A percentile compares a stretch with the other conserved stretches of the same genome.
Evolutionary conservation across 2,888 invertebrate species (phyloP).

Genomic region (Plagiodera versicolora): DNA sequence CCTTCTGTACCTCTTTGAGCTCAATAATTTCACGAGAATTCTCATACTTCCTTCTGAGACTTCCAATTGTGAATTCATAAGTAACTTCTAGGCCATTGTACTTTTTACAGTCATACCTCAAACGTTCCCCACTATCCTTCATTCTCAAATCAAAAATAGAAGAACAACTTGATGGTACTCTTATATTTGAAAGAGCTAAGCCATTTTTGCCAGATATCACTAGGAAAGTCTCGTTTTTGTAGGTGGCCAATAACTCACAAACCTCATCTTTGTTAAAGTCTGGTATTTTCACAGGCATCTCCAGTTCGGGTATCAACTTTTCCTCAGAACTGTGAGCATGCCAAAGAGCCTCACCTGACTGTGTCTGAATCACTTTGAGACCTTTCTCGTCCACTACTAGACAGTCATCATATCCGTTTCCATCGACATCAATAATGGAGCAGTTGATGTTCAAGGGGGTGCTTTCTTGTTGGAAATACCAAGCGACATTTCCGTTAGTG

Average conservation of each 20-base stretch:
- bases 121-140: not conserved
- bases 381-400: conserved; percentile 74
- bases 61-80: conserved; percentile 33
- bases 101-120: conserved; percentile 26
- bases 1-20: conserved; percentile 30
- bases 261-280: conserved; percentile 74
- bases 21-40: conserved; percentile 25
- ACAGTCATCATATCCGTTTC: conserved; percentile 73
- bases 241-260: conserved; percentile 66
- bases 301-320: conserved; percentile 61
- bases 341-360: conserved; percentile 63
- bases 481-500: conserved; percentile 69
- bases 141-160: conserved; percentile 26
- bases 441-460: conserved; percentile 76
- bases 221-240: conserved; percentile 59
- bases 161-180: conserved; percentile 28
- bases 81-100: conserved; percentile 11
- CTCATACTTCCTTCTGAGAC: conserved; percentile 17
- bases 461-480: conserved; percentile 71
- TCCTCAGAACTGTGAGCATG: conserved; percentile 61
- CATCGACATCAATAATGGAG: conserved; percentile 70
- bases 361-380: conserved; percentile 63
- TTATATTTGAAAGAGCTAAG: conserved; percentile 64
- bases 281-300: conserved; percentile 71
- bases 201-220: conserved; percentile 74